phyloP scores from a whole-genome alignment of 1,140 invertebrate species.

The Bombus superbus region DNA sequence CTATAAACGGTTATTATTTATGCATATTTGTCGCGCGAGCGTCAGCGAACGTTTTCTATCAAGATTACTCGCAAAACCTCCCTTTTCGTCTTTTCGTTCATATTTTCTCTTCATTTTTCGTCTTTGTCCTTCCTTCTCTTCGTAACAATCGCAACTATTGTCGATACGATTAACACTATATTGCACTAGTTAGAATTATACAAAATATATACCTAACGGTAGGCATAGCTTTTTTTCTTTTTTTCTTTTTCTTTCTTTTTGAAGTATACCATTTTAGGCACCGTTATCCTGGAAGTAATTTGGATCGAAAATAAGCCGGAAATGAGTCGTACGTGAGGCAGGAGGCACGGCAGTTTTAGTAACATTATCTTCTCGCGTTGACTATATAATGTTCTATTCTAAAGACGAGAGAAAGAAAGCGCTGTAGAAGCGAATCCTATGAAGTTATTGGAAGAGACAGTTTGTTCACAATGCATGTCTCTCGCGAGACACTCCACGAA shows the following conservation, averaged over 20 bases:
- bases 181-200: slow-evolving; percentile 56
- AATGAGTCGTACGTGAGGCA: slow-evolving; percentile 56
- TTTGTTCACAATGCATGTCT: slow-evolving; percentile 62
- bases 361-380: slow-evolving; percentile 46
- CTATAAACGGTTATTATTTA: neutral
- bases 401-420: slow-evolving; percentile 67
- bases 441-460: slow-evolving; percentile 56
- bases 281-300: slow-evolving; percentile 50
- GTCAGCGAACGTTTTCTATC: neutral
- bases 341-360: slow-evolving; percentile 71
- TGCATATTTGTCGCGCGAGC: neutral
- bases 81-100: neutral
- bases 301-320: slow-evolving; percentile 53
- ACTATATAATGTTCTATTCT: slow-evolving; percentile 59
- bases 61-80: neutral
- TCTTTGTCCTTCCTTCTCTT: neutral
- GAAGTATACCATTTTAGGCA: slow-evolving; percentile 56
- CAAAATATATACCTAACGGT: slow-evolving; percentile 52
- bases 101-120: slow-evolving; percentile 2
- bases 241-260: neutral
- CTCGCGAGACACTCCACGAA: neutral
- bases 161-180: slow-evolving; percentile 47
- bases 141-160: slow-evolving; percentile 43
- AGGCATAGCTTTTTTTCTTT: slow-evolving; percentile 27
- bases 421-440: slow-evolving; percentile 60